Percentiles rank a stretch among this genome's conserved stretches.
Conservation (phyloP, 2,888 invertebrate genomes). For the Mimumesa dahlbomi region DNA sequence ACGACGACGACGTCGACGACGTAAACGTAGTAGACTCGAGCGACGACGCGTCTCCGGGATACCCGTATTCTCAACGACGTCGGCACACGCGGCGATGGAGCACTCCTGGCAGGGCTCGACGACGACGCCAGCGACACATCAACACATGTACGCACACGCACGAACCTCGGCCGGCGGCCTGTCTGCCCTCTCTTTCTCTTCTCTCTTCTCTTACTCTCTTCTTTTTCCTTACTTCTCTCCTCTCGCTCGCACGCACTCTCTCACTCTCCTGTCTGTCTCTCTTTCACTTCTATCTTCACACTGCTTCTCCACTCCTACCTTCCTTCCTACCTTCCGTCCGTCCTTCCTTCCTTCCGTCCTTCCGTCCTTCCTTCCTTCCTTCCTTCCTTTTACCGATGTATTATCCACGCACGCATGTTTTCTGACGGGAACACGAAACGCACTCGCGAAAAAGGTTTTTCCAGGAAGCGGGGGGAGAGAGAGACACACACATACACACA, state of each 20-base stretch:
- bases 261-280: constrained; percentile 35
- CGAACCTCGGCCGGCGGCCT: constrained; percentile 49
- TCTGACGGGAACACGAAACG: constrained; percentile 28
- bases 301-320: not conserved
- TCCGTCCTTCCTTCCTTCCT: constrained; percentile 1
- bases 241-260: not conserved
- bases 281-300: constrained; percentile 8
- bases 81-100: constrained; percentile 62
- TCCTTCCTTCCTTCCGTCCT: too few species aligned
- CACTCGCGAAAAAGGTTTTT: constrained; percentile 23
- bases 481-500: constrained; percentile 47
- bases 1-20: constrained; percentile 27
- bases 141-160: constrained; percentile 61
- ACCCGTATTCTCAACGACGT: constrained; percentile 54
- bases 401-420: constrained; percentile 34
- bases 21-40: constrained; percentile 19
- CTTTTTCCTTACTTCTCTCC: constrained; percentile 5
- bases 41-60: constrained; percentile 36
- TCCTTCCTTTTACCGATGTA: not conserved
- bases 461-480: constrained; percentile 26
- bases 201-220: constrained; percentile 3
- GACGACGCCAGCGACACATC: constrained; percentile 73
- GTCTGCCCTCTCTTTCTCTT: constrained; percentile 28
- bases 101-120: constrained; percentile 70
- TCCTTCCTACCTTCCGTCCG: constrained; percentile 8